phyloP scores from a whole-genome alignment of 2,888 invertebrate species.

The Chrysolina oricalcia region DNA sequence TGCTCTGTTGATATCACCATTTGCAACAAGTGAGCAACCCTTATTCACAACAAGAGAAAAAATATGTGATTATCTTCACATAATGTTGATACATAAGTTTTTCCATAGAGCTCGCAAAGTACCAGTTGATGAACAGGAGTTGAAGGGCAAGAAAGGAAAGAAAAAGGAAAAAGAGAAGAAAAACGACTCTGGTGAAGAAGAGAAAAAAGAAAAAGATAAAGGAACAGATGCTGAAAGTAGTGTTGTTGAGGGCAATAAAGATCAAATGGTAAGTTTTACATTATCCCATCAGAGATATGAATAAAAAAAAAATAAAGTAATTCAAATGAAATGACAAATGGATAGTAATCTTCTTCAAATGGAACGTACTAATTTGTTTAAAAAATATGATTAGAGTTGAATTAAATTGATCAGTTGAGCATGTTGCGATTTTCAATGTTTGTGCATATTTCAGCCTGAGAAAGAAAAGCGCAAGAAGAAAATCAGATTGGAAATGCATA shows the following conservation, averaged over 20 bases:
- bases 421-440: too few species aligned
- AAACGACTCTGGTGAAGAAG: slow-evolving; percentile 66
- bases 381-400: too few species aligned
- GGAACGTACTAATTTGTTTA: too few species aligned
- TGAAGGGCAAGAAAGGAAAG: slow-evolving; percentile 73
- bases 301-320: too few species aligned
- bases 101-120: slow-evolving; percentile 96
- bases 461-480: slow-evolving; percentile 87
- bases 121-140: slow-evolving; percentile 81
- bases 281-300: background rate
- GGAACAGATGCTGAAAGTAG: slow-evolving; percentile 73
- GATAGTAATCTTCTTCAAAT: too few species aligned
- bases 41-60: slow-evolving; percentile 88
- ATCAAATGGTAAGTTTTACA: slow-evolving; percentile 60
- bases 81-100: slow-evolving; percentile 93
- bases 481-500: slow-evolving; percentile 97
- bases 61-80: slow-evolving; percentile 85
- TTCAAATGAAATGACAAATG: too few species aligned
- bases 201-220: slow-evolving; percentile 73
- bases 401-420: too few species aligned
- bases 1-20: slow-evolving; percentile 92
- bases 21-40: slow-evolving; percentile 83
- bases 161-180: slow-evolving; percentile 76
- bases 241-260: slow-evolving; percentile 73
- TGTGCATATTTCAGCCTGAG: slow-evolving; percentile 63